A percentile compares a stretch with the other conserved stretches of the same genome.
phyloP scores from a whole-genome alignment of 2,888 invertebrate species.

The Drosophila yooni region DNA sequence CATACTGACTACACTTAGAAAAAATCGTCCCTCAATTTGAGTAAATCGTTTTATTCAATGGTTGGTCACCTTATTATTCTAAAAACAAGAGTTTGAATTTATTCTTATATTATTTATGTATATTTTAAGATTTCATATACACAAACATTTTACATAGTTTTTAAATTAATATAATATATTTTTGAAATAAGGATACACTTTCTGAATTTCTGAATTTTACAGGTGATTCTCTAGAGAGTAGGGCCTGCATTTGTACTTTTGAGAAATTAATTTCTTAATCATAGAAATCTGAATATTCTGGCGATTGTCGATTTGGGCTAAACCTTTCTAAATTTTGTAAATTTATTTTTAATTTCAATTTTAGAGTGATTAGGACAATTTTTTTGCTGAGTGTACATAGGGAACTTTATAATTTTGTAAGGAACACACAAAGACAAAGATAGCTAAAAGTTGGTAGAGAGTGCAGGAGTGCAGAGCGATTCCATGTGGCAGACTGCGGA shows the following conservation, averaged over 20 bases:
- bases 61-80: not conserved
- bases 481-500: slow-evolving; percentile 71
- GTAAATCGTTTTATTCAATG: not conserved
- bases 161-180: not conserved
- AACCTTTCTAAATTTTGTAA: not conserved
- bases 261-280: not conserved
- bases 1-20: slow-evolving; percentile 3
- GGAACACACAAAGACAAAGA: slow-evolving; percentile 36
- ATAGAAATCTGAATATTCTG: not conserved
- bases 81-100: not conserved
- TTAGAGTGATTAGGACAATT: not conserved
- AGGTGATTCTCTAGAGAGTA: not conserved
- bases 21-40: not conserved
- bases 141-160: not conserved
- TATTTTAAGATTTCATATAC: not conserved
- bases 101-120: not conserved
- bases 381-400: not conserved
- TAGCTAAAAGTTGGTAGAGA: slow-evolving; percentile 16
- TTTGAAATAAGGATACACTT: no score
- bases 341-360: not conserved
- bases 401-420: slow-evolving; percentile 32
- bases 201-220: not conserved
- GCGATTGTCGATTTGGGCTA: not conserved
- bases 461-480: slow-evolving; percentile 54
- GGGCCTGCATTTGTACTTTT: not conserved